These are phyloP conservation scores for Psix sp. DNA, from an alignment of 1,140 invertebrate species.

Conservation along the genomic window DNA sequence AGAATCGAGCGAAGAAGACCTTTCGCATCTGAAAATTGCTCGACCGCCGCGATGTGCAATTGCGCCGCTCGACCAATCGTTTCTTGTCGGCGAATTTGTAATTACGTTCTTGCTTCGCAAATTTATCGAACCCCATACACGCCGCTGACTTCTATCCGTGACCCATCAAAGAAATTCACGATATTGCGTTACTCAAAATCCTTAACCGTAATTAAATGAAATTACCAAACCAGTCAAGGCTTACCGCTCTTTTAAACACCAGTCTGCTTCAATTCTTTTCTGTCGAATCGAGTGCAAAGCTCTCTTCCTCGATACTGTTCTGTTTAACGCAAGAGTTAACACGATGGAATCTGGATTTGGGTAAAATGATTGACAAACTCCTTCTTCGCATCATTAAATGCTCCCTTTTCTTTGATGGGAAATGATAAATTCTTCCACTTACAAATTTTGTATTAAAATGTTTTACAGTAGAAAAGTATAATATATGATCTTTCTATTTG, in stretches of 20 bases:
- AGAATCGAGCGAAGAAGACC: constrained; percentile 34
- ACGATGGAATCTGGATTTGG: too few species aligned
- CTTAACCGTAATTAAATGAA: constrained; percentile 56
- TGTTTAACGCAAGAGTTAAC: too few species aligned
- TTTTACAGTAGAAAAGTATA: too few species aligned
- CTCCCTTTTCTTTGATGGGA: too few species aligned
- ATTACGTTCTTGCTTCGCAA: constrained; percentile 61
- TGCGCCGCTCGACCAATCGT: constrained; percentile 54
- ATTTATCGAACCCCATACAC: constrained; percentile 53
- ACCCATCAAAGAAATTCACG: constrained; percentile 52
- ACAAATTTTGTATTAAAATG: too few species aligned
- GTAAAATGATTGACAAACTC: too few species aligned
- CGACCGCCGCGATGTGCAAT: constrained; percentile 58
- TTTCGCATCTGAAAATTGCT: constrained; percentile 58
- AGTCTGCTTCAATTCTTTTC: not conserved
- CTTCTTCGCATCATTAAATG: too few species aligned
- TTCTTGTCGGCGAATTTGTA: constrained; percentile 60
- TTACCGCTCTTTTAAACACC: constrained; percentile 3
- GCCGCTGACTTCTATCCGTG: constrained; percentile 32
- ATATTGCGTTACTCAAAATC: constrained; percentile 57
- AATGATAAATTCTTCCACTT: too few species aligned
- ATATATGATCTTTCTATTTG: too few species aligned
- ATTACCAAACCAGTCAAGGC: constrained; percentile 23
- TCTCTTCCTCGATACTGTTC: too few species aligned
- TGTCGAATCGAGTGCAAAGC: not conserved